phyloP scores from a whole-genome alignment of 64 coral and sea anemone genomes.

The Hydrozoanthus tunicans region DNA sequence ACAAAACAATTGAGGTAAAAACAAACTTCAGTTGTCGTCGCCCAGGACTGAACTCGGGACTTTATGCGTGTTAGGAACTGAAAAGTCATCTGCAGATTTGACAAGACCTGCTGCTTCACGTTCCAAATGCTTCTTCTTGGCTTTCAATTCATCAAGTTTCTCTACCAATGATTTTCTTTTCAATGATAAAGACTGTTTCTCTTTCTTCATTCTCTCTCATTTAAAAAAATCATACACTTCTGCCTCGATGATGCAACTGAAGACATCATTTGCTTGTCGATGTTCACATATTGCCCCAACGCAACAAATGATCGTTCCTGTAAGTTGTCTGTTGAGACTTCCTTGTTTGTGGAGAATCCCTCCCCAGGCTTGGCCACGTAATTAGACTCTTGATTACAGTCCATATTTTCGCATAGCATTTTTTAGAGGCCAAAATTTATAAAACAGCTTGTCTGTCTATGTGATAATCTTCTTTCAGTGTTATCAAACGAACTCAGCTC shows the following conservation, averaged over 20 bases:
- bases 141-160: slow-evolving; percentile 41
- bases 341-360: slow-evolving; percentile 30
- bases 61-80: neutral
- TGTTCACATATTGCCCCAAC: slow-evolving; percentile 24
- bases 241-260: slow-evolving; percentile 56
- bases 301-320: slow-evolving; percentile 29
- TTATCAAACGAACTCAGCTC: slow-evolving; percentile 44
- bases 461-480: slow-evolving; percentile 34
- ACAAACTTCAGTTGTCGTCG: no score
- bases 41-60: no score
- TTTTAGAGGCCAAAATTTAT: slow-evolving; percentile 10
- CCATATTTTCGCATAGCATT: slow-evolving; percentile 46
- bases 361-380: neutral
- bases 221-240: slow-evolving; percentile 47
- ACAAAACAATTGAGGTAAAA: no score
- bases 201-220: slow-evolving; percentile 57
- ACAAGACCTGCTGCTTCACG: slow-evolving; percentile 52
- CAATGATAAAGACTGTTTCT: slow-evolving; percentile 24
- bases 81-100: slow-evolving; percentile 54
- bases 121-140: slow-evolving; percentile 53
- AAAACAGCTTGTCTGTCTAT: slow-evolving; percentile 21
- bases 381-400: slow-evolving; percentile 22
- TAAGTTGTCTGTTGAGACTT: slow-evolving; percentile 41
- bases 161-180: slow-evolving; percentile 52
- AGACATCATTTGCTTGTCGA: slow-evolving; percentile 40